phyloP scores from a whole-genome alignment of 1,140 invertebrate genomes.

The Megalonaias nervosa region DNA sequence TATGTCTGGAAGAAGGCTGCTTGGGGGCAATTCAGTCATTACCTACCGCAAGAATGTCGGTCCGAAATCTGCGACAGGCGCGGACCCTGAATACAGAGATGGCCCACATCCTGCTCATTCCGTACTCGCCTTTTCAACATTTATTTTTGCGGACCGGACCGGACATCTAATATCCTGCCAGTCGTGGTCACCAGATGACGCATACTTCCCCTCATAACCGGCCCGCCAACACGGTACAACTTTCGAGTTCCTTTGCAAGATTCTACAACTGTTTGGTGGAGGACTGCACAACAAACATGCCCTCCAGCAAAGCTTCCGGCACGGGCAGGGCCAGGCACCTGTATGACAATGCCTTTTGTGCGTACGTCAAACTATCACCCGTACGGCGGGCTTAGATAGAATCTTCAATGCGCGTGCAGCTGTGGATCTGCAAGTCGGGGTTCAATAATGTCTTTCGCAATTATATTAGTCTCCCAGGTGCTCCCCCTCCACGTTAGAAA shows the following conservation, averaged over 20 bases:
- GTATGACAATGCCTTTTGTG: no score
- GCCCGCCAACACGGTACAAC: no score
- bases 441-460: no score
- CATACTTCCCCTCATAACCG: not conserved
- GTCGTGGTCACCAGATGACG: not conserved
- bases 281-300: no score
- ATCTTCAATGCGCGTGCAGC: no score
- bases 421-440: no score
- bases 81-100: not conserved
- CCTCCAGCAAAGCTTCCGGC: no score
- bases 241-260: no score
- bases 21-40: not conserved
- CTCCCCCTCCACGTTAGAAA: not conserved
- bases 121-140: not conserved
- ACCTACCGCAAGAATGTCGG: not conserved
- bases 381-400: no score
- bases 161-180: not conserved
- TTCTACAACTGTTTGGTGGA: no score
- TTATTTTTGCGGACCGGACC: not conserved
- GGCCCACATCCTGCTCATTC: not conserved
- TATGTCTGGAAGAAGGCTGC: not conserved
- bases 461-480: not conserved
- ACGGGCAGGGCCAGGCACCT: no score
- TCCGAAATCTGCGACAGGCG: not conserved
- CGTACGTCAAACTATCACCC: no score